Percentiles rank a stretch among this genome's conserved stretches.
Conservation (phyloP, 2,888 invertebrate genomes). For the Alitta virens region DNA sequence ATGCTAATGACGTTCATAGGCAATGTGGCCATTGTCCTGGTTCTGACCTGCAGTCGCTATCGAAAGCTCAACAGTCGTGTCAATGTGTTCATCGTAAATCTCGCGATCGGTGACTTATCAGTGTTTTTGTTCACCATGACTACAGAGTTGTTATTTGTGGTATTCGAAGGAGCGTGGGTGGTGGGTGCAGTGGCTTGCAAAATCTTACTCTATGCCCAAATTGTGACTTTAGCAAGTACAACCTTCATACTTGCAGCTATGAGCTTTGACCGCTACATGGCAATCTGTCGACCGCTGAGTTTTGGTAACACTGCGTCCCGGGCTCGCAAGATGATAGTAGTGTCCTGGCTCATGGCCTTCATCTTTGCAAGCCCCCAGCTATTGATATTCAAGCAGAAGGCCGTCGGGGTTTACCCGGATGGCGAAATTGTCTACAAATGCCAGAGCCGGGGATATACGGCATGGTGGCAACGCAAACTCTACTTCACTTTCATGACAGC, state of each 20-base stretch:
- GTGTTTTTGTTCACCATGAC: conserved; percentile 58
- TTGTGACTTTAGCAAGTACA: conserved; percentile 57
- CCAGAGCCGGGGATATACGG: conserved; percentile 55
- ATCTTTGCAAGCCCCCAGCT: conserved; percentile 56
- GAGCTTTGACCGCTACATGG: conserved; percentile 57
- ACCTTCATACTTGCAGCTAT: conserved; percentile 58
- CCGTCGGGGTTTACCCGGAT: conserved; percentile 41
- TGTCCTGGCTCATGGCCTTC: conserved; percentile 56
- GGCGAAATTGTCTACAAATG: conserved; percentile 49
- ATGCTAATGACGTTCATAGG: conserved; percentile 55
- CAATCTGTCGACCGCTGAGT: conserved; percentile 55
- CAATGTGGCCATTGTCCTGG: conserved; percentile 55
- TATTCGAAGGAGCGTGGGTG: conserved; percentile 57
- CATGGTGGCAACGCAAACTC: conserved; percentile 57
- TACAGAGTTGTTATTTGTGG: conserved; percentile 57
- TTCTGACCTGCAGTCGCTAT: conserved; percentile 52
- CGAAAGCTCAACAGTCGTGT: conserved; percentile 54
- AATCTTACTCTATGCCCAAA: conserved; percentile 55
- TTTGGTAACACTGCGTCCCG: conserved; percentile 45
- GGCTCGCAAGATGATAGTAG: conserved; percentile 52
- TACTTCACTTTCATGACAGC: conserved; percentile 58
- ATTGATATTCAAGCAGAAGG: conserved; percentile 40
- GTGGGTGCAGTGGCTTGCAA: conserved; percentile 56
- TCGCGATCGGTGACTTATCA: conserved; percentile 57
- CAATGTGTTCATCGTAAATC: conserved; percentile 58